These are phyloP conservation scores for Malaclemys terrapin DNA, from an alignment of 2,113 vertebrate species.

Conservation along the genomic window DNA sequence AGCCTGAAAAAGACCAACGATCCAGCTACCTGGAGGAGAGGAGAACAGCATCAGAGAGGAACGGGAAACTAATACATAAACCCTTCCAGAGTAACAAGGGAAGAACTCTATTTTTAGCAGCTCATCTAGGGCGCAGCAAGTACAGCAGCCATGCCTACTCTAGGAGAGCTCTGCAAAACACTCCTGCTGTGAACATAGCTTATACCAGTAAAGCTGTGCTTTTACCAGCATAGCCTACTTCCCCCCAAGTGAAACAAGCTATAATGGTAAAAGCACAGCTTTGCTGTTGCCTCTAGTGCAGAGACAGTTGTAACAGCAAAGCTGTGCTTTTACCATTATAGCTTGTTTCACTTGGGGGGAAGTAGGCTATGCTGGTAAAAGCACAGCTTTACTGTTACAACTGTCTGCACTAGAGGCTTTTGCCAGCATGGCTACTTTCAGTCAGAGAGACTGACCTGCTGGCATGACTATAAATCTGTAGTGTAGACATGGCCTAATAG, in stretches of 20 bases:
- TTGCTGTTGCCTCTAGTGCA: too few species aligned
- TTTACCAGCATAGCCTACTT: not conserved
- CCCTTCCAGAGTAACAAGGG: not conserved
- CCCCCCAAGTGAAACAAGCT: not conserved
- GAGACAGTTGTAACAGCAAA: too few species aligned
- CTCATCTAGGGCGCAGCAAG: not conserved
- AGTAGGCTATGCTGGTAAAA: too few species aligned
- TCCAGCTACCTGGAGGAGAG: constrained; percentile 57
- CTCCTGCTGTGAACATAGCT: not conserved
- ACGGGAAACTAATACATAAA: not conserved
- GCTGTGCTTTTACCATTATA: too few species aligned
- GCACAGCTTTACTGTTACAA: too few species aligned
- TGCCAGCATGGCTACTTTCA: too few species aligned
- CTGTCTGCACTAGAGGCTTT: too few species aligned
- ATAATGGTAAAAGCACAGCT: not conserved
- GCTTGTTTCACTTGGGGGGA: too few species aligned
- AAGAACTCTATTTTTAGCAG: not conserved
- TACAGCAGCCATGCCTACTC: not conserved
- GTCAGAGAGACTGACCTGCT: too few species aligned
- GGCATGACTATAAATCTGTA: too few species aligned
- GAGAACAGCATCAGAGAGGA: not conserved
- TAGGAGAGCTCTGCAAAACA: not conserved
- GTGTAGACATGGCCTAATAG: not conserved
- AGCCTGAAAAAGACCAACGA: constrained; percentile 1
- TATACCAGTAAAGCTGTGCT: not conserved